Percentiles rank a stretch among this genome's conserved stretches.
These are phyloP conservation scores for Prionchulus punctatus DNA, from an alignment of 2,888 invertebrate genomes.

Conservation along the genomic window DNA sequence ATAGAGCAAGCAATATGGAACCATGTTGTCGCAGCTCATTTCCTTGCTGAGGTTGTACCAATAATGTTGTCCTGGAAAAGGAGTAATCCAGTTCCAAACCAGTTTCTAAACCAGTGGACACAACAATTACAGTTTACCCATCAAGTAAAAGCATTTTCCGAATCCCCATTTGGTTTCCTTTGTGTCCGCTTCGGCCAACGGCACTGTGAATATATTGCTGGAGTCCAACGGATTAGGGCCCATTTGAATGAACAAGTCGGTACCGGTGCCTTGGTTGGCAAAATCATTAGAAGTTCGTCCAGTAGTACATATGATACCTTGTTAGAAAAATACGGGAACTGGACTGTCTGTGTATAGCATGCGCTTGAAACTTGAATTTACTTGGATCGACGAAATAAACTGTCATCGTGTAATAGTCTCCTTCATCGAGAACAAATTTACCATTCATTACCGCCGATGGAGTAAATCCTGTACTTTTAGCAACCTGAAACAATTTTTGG, in stretches of 20 bases:
- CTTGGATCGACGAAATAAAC: background rate
- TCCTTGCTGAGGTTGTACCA: constrained; percentile 23
- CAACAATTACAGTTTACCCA: constrained; percentile 30
- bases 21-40: constrained; percentile 24
- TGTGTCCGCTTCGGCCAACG: constrained; percentile 20
- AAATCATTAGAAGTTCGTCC: constrained; percentile 21
- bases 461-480: background rate
- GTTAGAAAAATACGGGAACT: constrained; percentile 10
- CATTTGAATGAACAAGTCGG: constrained; percentile 29
- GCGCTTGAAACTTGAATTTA: background rate
- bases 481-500: background rate
- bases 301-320: constrained; percentile 27
- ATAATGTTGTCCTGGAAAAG: constrained; percentile 23
- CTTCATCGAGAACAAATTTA: background rate
- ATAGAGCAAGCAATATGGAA: constrained; percentile 27
- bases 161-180: constrained; percentile 25
- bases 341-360: background rate
- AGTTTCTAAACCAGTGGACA: background rate
- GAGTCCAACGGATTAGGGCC: constrained; percentile 25
- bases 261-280: constrained; percentile 25
- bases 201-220: constrained; percentile 17
- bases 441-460: background rate
- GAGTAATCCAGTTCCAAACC: background rate
- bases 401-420: background rate
- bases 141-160: constrained; percentile 29